Conservation (phyloP, 2,113 vertebrate genomes). For the Elanus axillaris region DNA sequence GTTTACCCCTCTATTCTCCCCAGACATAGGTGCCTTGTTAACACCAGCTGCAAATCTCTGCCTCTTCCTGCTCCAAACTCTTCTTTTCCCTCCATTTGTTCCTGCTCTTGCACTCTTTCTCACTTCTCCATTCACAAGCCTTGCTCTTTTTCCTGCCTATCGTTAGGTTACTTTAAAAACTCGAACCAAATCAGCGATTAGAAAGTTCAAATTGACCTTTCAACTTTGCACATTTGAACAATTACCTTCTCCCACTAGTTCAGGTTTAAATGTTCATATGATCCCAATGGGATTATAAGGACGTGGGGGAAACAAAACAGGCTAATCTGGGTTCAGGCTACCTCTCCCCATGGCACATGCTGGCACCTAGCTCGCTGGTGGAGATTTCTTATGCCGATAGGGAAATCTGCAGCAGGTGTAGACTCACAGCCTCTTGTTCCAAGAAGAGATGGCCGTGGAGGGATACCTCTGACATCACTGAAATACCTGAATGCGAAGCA, state of each 20-base stretch:
- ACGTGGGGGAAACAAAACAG: neutral
- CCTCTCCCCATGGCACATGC: fast-evolving
- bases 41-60: neutral
- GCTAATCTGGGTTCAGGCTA: neutral
- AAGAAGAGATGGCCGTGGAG: neutral
- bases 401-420: neutral
- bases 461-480: neutral
- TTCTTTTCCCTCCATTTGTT: neutral
- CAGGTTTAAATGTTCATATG: neutral
- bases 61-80: neutral
- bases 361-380: fast-evolving
- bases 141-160: neutral
- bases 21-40: neutral
- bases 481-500: neutral
- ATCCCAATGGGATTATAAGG: neutral
- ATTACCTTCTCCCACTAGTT: neutral
- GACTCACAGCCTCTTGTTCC: neutral
- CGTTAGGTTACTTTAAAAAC: neutral
- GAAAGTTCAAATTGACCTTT: neutral
- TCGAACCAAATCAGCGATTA: fast-evolving
- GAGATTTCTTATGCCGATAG: neutral
- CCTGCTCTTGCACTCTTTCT: neutral
- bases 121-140: neutral
- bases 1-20: neutral
- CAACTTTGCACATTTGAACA: fast-evolving